phyloP scores from a whole-genome alignment of 2,797 vertebrate genomes.

The Falco concolor region DNA sequence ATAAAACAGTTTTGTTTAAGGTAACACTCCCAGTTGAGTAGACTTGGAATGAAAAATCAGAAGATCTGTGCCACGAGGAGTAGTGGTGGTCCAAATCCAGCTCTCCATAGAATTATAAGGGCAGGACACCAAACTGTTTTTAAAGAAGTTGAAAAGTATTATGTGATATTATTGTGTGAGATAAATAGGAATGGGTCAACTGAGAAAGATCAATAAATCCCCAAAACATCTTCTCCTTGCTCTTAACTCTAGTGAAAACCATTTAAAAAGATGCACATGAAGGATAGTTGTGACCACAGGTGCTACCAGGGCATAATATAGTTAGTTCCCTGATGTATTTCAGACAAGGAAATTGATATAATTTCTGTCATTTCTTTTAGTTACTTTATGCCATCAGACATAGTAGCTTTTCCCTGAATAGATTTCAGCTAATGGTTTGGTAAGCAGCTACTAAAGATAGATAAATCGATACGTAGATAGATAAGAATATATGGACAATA shows the following conservation, averaged over 20 bases:
- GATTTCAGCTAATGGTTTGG: not conserved
- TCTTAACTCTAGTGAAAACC: not conserved
- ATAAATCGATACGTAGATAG: accelerated
- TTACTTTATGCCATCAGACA: not conserved
- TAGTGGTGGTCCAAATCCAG: not conserved
- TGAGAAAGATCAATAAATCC: not conserved
- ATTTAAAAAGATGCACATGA: not conserved
- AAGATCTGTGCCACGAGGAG: not conserved
- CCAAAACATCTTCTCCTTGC: not conserved
- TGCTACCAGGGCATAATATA: not conserved
- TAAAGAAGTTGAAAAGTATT: not conserved
- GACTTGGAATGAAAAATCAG: not conserved
- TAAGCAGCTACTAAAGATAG: not conserved
- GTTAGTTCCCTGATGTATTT: not conserved
- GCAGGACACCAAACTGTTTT: not conserved
- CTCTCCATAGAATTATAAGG: not conserved
- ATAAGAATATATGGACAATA: not conserved
- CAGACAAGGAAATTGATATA: not conserved
- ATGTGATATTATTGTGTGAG: not conserved
- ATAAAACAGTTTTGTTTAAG: not conserved
- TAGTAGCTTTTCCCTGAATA: not conserved
- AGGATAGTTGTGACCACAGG: not conserved
- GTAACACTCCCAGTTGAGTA: not conserved
- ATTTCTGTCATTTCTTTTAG: not conserved
- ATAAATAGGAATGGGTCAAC: not conserved